These are phyloP conservation scores for Arctopsyche grandis DNA, from an alignment of 1,140 invertebrate genomes.

Conservation along the genomic window DNA sequence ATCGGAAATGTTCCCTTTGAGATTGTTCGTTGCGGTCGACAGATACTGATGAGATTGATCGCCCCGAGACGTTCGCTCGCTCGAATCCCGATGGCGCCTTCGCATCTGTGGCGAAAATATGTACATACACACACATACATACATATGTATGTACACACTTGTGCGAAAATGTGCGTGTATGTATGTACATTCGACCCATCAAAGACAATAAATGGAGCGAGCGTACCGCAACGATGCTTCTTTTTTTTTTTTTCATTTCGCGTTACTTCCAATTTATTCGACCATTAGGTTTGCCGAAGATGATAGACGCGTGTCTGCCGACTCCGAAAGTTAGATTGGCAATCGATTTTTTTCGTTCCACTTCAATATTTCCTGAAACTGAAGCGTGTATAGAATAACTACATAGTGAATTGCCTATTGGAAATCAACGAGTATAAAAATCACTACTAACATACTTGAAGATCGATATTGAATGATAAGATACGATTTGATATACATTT, in stretches of 20 bases:
- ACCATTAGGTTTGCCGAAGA: neutral
- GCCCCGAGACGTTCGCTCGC: neutral
- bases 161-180: neutral
- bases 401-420: no score
- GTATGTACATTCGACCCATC: neutral
- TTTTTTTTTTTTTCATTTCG: neutral
- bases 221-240: neutral
- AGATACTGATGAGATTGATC: slow-evolving; percentile 38
- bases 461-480: no score
- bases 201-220: slow-evolving; percentile 20
- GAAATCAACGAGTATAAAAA: no score
- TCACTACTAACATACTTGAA: no score
- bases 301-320: no score
- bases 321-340: no score
- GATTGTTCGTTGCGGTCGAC: slow-evolving; percentile 21
- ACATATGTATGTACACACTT: neutral
- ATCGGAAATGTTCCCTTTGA: slow-evolving; percentile 32
- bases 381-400: no score
- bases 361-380: no score
- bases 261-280: neutral
- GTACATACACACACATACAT: neutral
- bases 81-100: neutral
- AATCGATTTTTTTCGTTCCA: no score
- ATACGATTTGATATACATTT: no score
- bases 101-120: neutral